Conservation (phyloP, 2,888 invertebrate genomes). For the Lapara coniferarum region DNA sequence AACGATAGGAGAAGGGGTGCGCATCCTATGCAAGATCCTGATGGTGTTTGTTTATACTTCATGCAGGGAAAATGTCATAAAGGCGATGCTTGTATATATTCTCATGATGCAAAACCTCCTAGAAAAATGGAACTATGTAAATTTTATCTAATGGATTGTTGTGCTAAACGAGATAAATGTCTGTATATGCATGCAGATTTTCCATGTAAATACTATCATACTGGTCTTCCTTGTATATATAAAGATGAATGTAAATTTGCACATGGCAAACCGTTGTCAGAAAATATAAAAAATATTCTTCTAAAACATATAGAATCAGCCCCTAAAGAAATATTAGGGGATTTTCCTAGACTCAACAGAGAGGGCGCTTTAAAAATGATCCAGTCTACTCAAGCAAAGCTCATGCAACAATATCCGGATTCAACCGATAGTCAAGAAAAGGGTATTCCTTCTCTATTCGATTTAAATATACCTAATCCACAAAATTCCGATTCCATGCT, state of each 20-base stretch:
- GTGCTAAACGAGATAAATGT: constrained; percentile 97
- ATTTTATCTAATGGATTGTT: constrained; percentile 97
- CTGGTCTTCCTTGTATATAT: constrained; percentile 92
- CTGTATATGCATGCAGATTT: constrained; percentile 98
- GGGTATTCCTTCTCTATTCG: constrained; percentile 76
- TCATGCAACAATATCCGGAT: constrained; percentile 73
- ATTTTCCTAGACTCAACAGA: constrained; percentile 91
- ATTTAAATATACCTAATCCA: constrained; percentile 74
- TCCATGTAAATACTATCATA: constrained; percentile 98
- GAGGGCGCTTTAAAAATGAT: constrained; percentile 88
- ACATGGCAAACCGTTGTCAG: constrained; percentile 93
- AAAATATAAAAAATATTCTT: constrained; percentile 87
- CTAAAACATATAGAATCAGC: constrained; percentile 93
- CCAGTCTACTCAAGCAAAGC: constrained; percentile 71
- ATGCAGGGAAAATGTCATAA: constrained; percentile 95
- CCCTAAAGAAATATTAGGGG: constrained; percentile 95
- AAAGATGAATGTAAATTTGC: constrained; percentile 97
- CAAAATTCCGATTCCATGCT: constrained; percentile 56
- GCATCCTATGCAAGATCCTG: constrained; percentile 86
- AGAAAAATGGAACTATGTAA: constrained; percentile 97
- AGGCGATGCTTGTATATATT: constrained; percentile 93
- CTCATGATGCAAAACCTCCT: constrained; percentile 91
- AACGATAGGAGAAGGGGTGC: constrained; percentile 81
- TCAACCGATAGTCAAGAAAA: constrained; percentile 62
- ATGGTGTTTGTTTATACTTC: constrained; percentile 91